Evolutionary conservation across 2,888 invertebrate genomes (phyloP).

Genomic region (Melanostoma mellinum): DNA sequence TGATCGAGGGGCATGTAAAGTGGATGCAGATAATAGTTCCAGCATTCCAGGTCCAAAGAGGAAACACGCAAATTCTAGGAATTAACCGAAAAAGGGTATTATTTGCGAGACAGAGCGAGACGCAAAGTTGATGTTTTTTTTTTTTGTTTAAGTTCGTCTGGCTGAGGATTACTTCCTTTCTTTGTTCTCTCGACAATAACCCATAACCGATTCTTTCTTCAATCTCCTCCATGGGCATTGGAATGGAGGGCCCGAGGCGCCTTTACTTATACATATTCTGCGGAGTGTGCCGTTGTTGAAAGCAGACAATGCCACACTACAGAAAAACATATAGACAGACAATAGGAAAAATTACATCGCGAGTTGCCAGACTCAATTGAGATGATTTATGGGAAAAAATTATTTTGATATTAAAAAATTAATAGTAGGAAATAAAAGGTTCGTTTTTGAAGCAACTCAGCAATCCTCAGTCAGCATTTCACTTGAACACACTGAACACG

Average conservation of each 20-base stretch:
- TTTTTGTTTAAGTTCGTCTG: conserved; percentile 46
- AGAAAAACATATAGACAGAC: too few species aligned
- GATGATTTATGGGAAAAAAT: too few species aligned
- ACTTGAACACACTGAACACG: too few species aligned
- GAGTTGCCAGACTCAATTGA: too few species aligned
- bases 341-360: too few species aligned
- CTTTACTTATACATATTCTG: too few species aligned
- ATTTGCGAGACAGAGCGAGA: conserved; percentile 43
- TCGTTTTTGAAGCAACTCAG: too few species aligned
- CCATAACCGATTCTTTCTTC: conserved; percentile 54
- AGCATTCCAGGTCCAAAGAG: conserved; percentile 12
- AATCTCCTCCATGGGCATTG: conserved; percentile 13
- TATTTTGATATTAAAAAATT: too few species aligned
- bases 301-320: too few species aligned
- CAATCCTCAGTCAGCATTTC: too few species aligned
- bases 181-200: conserved; percentile 60
- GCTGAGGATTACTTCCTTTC: conserved; percentile 26
- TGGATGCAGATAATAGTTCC: conserved; percentile 37
- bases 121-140: conserved; percentile 43
- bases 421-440: too few species aligned
- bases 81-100: conserved; percentile 63
- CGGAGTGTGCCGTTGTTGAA: too few species aligned
- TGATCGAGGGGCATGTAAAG: conserved; percentile 8
- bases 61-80: conserved; percentile 63
- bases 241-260: conserved; percentile 1